Evolutionary conservation across 2,113 vertebrate species (phyloP).

Genomic region (Oncorhynchus tshawytscha): DNA sequence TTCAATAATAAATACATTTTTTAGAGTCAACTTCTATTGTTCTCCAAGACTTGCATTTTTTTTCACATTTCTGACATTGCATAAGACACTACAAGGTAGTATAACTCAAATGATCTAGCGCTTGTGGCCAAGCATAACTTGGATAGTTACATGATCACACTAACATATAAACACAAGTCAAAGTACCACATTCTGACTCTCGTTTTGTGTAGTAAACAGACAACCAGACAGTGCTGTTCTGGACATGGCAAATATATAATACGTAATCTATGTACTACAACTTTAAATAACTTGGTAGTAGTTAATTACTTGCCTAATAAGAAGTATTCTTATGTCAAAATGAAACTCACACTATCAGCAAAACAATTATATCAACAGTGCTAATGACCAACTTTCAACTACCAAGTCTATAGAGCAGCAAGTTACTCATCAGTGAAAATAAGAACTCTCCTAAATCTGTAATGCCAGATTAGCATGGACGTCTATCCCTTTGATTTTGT

Average conservation of each 20-base stretch:
- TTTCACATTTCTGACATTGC: no score
- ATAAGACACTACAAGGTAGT: not conserved
- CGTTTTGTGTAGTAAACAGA: not conserved
- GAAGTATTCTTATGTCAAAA: not conserved
- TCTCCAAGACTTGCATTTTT: no score
- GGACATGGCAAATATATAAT: not conserved
- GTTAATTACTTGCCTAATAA: not conserved
- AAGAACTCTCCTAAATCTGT: not conserved
- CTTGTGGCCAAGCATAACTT: no score
- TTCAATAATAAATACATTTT: no score
- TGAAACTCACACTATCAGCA: not conserved
- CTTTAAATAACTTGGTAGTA: not conserved
- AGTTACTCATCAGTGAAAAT: constrained; percentile 8
- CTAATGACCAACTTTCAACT: not conserved
- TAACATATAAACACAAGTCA: not conserved
- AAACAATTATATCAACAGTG: not conserved
- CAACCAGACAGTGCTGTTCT: not conserved
- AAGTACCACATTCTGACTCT: not conserved
- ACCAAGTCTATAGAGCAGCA: not conserved
- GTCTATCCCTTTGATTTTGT: not conserved
- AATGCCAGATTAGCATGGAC: not conserved
- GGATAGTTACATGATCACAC: not conserved
- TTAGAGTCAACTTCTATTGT: no score
- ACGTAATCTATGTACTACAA: not conserved
- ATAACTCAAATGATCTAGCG: not conserved